Conservation (phyloP, 1,140 invertebrate species). For the Muscidifurax raptorellus region DNA sequence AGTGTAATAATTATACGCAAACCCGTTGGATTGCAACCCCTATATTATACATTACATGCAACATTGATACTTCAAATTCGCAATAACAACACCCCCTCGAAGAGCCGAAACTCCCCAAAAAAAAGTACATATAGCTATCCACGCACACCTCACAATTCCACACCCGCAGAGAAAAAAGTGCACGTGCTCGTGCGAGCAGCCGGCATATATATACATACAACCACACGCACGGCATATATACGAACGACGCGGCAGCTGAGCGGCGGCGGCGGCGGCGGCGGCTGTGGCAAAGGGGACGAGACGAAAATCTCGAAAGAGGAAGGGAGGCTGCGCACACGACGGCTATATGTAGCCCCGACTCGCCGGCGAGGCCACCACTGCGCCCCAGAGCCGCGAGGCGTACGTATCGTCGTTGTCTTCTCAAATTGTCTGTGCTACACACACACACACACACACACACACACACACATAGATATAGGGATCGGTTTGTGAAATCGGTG, state of each 20-base stretch:
- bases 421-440: not conserved
- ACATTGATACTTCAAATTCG: too few relatives aligned
- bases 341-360: constrained; percentile 75
- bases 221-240: not conserved
- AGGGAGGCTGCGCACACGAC: constrained; percentile 55
- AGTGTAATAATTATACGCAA: too few relatives aligned
- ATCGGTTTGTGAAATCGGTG: not conserved
- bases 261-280: not conserved
- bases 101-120: not conserved
- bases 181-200: not conserved
- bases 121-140: not conserved
- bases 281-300: constrained; percentile 50
- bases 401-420: constrained; percentile 60
- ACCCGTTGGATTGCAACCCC: too few relatives aligned
- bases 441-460: not conserved
- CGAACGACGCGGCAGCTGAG: not conserved
- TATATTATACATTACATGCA: too few relatives aligned
- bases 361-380: constrained; percentile 71
- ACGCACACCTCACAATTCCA: too few relatives aligned
- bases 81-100: too few relatives aligned
- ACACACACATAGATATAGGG: not conserved
- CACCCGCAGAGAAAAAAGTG: not conserved
- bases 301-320: constrained; percentile 48
- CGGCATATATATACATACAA: not conserved
- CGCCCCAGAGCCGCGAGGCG: constrained; percentile 68